These are phyloP conservation scores for Andricus grossulariae DNA, from an alignment of 1,140 invertebrate genomes.

Conservation along the genomic window DNA sequence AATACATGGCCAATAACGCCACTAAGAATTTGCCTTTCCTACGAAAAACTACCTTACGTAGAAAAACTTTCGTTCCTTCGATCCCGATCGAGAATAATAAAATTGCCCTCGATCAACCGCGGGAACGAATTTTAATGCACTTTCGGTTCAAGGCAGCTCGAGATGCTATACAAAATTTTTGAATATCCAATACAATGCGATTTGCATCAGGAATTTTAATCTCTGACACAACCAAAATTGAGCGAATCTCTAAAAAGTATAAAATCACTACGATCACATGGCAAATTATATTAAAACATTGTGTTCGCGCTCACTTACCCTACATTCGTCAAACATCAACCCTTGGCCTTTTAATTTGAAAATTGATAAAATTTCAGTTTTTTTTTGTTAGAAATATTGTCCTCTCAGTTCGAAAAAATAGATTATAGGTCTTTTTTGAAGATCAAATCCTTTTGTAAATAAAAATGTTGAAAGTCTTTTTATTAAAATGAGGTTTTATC, in stretches of 20 bases:
- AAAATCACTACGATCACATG: conserved; percentile 29
- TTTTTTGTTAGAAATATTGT: no score
- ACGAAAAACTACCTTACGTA: conserved; percentile 65
- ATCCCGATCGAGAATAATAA: conserved; percentile 45
- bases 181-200: conserved; percentile 40
- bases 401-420: no score
- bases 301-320: conserved; percentile 35
- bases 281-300: conserved; percentile 40
- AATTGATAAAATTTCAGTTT: neutral
- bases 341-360: neutral
- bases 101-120: conserved; percentile 44
- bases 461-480: no score
- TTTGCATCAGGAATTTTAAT: conserved; percentile 37
- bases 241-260: conserved; percentile 34
- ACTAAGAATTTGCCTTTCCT: conserved; percentile 47
- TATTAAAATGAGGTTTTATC: neutral
- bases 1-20: conserved; percentile 5
- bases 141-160: conserved; percentile 76
- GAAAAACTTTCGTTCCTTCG: conserved; percentile 59
- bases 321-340: neutral
- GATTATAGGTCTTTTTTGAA: no score
- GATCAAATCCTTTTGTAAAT: no score
- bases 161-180: conserved; percentile 72
- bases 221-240: conserved; percentile 36
- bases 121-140: conserved; percentile 72